Evolutionary conservation across 2,113 vertebrate genomes (phyloP).

Genomic region (Antennarius striatus): DNA sequence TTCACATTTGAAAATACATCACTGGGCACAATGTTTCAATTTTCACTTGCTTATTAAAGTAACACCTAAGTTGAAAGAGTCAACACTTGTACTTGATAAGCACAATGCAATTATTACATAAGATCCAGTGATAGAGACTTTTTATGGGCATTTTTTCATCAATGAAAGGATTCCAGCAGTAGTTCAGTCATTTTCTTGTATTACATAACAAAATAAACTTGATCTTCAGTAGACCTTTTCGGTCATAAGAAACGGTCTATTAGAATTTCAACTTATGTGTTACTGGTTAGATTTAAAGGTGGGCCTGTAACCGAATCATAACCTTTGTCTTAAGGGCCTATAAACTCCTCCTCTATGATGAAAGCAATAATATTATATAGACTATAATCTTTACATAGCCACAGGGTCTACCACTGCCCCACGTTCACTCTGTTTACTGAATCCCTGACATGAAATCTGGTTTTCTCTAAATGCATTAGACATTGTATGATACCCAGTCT

Average conservation of each 20-base stretch:
- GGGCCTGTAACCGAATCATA: constrained; percentile 56
- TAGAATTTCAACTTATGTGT: constrained; percentile 74
- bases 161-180: constrained; percentile 50
- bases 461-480: constrained; percentile 71
- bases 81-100: constrained; percentile 65
- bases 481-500: constrained; percentile 74
- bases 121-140: constrained; percentile 39
- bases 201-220: constrained; percentile 36
- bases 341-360: constrained; percentile 66
- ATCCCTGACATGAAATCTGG: constrained; percentile 68
- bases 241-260: constrained; percentile 36
- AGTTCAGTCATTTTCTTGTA: constrained; percentile 41
- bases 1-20: constrained; percentile 51
- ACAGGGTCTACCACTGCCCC: constrained; percentile 65
- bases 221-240: constrained; percentile 37
- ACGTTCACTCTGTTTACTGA: constrained; percentile 63
- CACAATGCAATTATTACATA: constrained; percentile 66
- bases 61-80: constrained; percentile 73
- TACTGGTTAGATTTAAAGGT: constrained; percentile 62
- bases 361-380: constrained; percentile 78
- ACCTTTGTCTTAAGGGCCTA: constrained; percentile 66
- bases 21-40: constrained; percentile 55
- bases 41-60: constrained; percentile 66
- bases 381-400: constrained; percentile 71
- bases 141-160: constrained; percentile 60